Percentiles rank a stretch among this genome's conserved stretches.
Evolutionary conservation across 1,140 invertebrate species (phyloP).

Genomic region (Hylaeus anthracinus): DNA sequence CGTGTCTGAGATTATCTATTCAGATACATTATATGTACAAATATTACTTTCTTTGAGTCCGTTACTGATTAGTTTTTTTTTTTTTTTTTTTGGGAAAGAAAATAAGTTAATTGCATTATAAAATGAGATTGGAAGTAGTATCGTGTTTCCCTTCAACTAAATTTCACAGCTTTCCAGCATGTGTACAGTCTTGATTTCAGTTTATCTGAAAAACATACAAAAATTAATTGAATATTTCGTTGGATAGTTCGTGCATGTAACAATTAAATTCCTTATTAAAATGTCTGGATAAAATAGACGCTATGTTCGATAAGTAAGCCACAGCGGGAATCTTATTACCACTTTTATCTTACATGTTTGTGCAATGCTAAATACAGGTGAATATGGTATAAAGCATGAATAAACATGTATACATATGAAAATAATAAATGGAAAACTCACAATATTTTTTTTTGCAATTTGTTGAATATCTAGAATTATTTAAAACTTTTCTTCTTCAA

Average conservation of each 20-base stretch:
- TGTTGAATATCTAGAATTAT: conserved; percentile 74
- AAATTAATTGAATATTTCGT: not conserved
- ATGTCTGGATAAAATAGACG: conserved; percentile 67
- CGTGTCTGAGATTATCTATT: not conserved
- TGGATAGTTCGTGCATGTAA: not conserved
- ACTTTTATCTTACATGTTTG: conserved; percentile 70
- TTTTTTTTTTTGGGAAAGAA: conserved; percentile 1
- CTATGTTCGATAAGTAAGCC: conserved; percentile 41
- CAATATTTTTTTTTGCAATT: conserved; percentile 75
- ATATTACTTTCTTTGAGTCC: conserved; percentile 32
- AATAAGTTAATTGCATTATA: conserved; percentile 60
- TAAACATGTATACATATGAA: conserved; percentile 66
- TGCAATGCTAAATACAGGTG: conserved; percentile 55
- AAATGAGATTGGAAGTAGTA: conserved; percentile 69
- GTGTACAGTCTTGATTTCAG: conserved; percentile 75
- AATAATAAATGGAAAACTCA: conserved; percentile 63
- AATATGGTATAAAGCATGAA: conserved; percentile 59
- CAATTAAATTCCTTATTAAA: not conserved
- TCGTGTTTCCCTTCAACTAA: conserved; percentile 66
- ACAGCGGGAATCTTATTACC: conserved; percentile 68
- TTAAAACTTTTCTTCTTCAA: conserved; percentile 97
- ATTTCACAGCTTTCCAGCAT: conserved; percentile 66
- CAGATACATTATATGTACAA: conserved; percentile 50
- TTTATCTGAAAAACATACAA: conserved; percentile 63
- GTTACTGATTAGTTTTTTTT: conserved; percentile 17